Evolutionary conservation across 2,888 invertebrate species (phyloP).

Genomic region (Sminthurinus aureus): DNA sequence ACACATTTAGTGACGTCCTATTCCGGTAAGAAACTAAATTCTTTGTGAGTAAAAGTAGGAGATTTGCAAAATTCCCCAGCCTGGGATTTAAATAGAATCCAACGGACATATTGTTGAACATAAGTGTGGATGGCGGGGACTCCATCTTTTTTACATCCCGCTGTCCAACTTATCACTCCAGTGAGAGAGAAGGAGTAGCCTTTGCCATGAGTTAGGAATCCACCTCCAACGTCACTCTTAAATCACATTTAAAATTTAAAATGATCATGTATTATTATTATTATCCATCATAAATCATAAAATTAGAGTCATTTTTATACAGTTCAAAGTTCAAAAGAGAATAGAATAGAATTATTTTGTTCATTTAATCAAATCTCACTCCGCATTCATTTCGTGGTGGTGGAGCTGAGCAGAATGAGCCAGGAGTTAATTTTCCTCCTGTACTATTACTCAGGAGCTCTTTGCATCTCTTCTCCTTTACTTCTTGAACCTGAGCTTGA

Average conservation of each 20-base stretch:
- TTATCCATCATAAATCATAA: background rate
- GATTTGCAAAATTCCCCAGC: conserved; percentile 11
- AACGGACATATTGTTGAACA: conserved; percentile 4
- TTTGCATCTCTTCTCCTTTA: background rate
- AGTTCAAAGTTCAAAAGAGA: background rate
- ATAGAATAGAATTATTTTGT: background rate
- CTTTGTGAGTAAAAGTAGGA: conserved; percentile 2
- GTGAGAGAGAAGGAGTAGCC: conserved; percentile 26
- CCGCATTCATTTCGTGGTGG: conserved; percentile 17
- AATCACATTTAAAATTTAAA: background rate
- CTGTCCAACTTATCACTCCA: conserved; percentile 23
- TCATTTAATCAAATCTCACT: background rate
- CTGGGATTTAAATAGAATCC: conserved; percentile 24
- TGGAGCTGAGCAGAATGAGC: conserved; percentile 9
- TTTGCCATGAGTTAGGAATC: conserved; percentile 31
- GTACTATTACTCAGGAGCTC: background rate
- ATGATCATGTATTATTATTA: no score
- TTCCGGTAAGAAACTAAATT: conserved; percentile 71
- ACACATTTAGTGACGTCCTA: conserved; percentile 88
- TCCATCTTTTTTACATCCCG: conserved; percentile 30
- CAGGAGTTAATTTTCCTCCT: background rate
- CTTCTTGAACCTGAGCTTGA: conserved; percentile 13
- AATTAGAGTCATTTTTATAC: background rate
- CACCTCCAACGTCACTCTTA: conserved; percentile 28
- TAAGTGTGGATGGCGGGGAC: conserved; percentile 21